Percentiles rank a stretch among this genome's conserved stretches.
These are phyloP conservation scores for Liolophura sinensis DNA, from an alignment of 1,140 invertebrate genomes.

Conservation along the genomic window DNA sequence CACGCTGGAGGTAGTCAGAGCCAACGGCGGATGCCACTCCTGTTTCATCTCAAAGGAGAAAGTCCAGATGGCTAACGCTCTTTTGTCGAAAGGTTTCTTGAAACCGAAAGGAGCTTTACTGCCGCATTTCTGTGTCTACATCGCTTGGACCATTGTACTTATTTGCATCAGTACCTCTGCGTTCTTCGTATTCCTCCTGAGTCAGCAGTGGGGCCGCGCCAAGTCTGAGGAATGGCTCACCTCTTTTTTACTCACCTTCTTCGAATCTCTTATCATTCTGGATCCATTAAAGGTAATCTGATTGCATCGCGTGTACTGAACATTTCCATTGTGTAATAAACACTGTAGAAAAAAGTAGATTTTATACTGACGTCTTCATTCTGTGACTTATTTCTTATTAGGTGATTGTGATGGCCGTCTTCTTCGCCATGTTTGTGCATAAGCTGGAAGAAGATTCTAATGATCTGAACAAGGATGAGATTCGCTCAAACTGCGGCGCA, in stretches of 20 bases:
- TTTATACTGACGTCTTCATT: no score
- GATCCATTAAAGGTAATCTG: conserved; percentile 44
- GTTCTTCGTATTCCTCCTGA: conserved; percentile 44
- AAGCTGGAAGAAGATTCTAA: conserved; percentile 6
- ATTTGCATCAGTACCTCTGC: conserved; percentile 21
- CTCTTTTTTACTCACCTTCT: conserved; percentile 42
- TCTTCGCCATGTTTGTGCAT: conserved; percentile 18
- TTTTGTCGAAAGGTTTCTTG: conserved; percentile 19
- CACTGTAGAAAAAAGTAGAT: no score
- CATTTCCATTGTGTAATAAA: no score
- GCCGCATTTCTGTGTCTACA: conserved; percentile 31
- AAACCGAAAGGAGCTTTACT: conserved; percentile 22
- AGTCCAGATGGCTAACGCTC: conserved; percentile 16
- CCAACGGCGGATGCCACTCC: no score
- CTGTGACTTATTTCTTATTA: neutral
- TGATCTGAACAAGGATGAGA: no score
- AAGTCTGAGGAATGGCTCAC: conserved; percentile 44
- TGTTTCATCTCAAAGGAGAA: conserved; percentile 6
- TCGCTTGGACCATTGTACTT: conserved; percentile 36
- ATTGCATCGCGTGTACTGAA: neutral
- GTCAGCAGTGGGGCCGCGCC: conserved; percentile 44
- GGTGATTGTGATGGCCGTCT: conserved; percentile 19
- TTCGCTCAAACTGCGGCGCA: no score
- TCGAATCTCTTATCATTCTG: conserved; percentile 37
- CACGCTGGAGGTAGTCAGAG: neutral